Evolutionary conservation across 2,113 vertebrate species (phyloP).

Genomic region (Dendropsophus ebraccatus): DNA sequence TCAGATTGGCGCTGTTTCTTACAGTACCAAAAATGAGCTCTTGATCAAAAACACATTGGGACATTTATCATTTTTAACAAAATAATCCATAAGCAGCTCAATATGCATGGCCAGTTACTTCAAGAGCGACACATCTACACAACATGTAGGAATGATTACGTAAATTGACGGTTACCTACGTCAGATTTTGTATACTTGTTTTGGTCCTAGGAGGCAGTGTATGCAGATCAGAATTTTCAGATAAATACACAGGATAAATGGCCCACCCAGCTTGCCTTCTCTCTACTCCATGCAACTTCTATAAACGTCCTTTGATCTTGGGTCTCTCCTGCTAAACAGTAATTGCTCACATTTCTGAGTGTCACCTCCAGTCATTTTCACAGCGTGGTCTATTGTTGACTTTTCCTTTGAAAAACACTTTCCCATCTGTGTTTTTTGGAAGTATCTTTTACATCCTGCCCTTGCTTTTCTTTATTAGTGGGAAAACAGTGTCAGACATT

Average conservation of each 20-base stretch:
- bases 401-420: slow-evolving; percentile 56
- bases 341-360: slow-evolving; percentile 52
- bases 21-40: background rate
- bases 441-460: slow-evolving; percentile 55
- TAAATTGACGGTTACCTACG: background rate
- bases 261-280: slow-evolving; percentile 43
- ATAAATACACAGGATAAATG: background rate
- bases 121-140: background rate
- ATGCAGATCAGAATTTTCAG: background rate
- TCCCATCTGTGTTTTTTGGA: slow-evolving; percentile 52
- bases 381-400: slow-evolving; percentile 51
- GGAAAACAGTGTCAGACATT: slow-evolving; percentile 28
- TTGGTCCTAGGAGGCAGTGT: background rate
- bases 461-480: slow-evolving; percentile 48
- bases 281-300: slow-evolving; percentile 3
- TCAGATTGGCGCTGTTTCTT: background rate
- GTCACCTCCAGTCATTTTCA: slow-evolving; percentile 43
- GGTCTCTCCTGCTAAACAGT: slow-evolving; percentile 45
- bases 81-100: background rate
- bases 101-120: background rate
- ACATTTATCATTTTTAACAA: background rate
- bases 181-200: background rate
- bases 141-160: background rate
- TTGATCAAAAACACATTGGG: background rate
- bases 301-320: slow-evolving; percentile 52